Base-by-base conservation (phyloP, 1,140 invertebrate genomes). In the Condylostylus longicornis region DNA sequence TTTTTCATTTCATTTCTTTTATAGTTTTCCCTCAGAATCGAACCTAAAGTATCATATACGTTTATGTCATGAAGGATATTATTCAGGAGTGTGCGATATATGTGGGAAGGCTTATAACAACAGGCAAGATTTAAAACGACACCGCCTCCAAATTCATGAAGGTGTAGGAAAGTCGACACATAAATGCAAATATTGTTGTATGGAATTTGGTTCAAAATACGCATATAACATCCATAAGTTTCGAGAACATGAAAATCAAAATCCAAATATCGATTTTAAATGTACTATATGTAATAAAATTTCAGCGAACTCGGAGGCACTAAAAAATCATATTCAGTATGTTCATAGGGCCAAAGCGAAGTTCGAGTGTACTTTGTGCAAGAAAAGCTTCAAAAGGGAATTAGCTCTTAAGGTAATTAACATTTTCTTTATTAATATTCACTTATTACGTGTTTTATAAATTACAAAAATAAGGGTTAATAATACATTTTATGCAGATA, bases 21-120 rank as follows among this genome's bases (percentile, higher is more conserved):
- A 18, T 18, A n/a, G 18, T 4, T 17, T 13, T 30, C 18, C 18
- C 17, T 17, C 32, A 15, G 39, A 42, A 37, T 22, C 33, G 41
- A 39, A 42, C 33, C 23, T n/a, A 17, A 17, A 8, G 8, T 54
- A 58, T 25, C 53, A 51, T 5, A 47, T 54, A 18, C 48, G 50
- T 17, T 51, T 54, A 42, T n/a, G n/a, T n/a, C 54, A 58, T 33
- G 53, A 58, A 33, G 46, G 54, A 19, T 38, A 51, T 18, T 43
- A 53, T 18, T 49, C 47, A 2, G 50, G 54, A 35, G 49, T 58
- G 17, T 58, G 54, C 36, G 54, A 58, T 21, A 53, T 51, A 13
- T 58, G 54, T 32, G 54, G 54, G 18, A 57, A 54, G 14, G 51
- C 51, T 35, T 58, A 53, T 25, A 58, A 58, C 25, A 53, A 50